Conservation (phyloP, 2,797 vertebrate genomes). For the Cetoscarus ocellatus region DNA sequence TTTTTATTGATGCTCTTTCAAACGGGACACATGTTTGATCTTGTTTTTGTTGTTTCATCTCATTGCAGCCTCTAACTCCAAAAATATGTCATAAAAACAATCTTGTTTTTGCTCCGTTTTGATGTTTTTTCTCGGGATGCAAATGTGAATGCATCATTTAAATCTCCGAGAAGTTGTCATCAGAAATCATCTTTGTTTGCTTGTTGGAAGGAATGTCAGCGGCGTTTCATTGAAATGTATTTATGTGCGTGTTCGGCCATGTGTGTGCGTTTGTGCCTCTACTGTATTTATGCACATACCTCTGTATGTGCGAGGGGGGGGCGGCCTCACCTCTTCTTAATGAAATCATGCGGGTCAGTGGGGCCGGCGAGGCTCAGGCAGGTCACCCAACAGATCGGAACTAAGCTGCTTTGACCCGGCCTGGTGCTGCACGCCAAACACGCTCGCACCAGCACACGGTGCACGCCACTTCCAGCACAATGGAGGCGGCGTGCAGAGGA, state of each 20-base stretch:
- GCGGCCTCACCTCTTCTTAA: constrained; percentile 82
- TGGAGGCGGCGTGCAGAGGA: constrained; percentile 54
- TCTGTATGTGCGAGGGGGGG: constrained; percentile 25
- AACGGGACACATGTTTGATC: neutral
- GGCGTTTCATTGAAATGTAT: neutral
- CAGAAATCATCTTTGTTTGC: neutral
- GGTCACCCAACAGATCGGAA: constrained; percentile 85
- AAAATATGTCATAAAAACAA: neutral
- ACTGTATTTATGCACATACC: constrained; percentile 35
- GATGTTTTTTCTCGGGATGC: neutral
- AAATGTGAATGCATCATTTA: neutral
- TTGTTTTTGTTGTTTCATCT: neutral
- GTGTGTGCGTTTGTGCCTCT: constrained; percentile 35
- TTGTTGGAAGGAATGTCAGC: neutral
- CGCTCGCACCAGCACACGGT: constrained; percentile 50
- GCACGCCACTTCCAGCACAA: constrained; percentile 62
- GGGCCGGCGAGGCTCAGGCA: constrained; percentile 75
- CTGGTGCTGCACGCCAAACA: constrained; percentile 80
- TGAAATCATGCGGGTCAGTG: constrained; percentile 85
- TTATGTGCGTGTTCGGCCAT: constrained; percentile 8
- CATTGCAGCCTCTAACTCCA: neutral
- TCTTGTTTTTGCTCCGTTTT: neutral
- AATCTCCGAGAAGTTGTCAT: neutral
- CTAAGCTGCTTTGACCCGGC: constrained; percentile 86
- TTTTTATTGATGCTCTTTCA: too few species aligned